phyloP scores from a whole-genome alignment of 2,797 vertebrate genomes.

The Lutjanus argentimaculatus region DNA sequence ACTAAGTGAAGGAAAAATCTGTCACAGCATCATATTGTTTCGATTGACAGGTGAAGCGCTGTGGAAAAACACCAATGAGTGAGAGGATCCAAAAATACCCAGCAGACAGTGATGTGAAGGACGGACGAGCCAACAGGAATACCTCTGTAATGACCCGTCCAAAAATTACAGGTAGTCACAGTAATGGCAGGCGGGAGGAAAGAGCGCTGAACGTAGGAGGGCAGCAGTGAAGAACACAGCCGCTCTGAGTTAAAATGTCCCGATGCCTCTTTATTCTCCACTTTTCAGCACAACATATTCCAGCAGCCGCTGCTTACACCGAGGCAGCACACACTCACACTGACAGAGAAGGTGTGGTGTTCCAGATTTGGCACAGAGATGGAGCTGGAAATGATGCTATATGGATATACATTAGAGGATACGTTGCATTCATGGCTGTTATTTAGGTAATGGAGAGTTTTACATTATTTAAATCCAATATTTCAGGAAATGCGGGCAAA shows the following conservation, averaged over 20 bases:
- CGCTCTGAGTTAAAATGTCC: conserved; percentile 7
- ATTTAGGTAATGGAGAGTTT: not conserved
- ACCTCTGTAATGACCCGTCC: conserved; percentile 27
- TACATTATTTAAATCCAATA: not conserved
- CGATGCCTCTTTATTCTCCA: conserved; percentile 33
- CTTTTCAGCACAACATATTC: conserved; percentile 40
- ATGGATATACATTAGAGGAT: not conserved
- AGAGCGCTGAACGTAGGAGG: conserved; percentile 15
- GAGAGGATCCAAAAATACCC: conserved; percentile 47
- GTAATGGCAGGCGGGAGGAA: conserved; percentile 36
- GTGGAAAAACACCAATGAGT: conserved; percentile 27
- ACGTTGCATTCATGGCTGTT: not conserved
- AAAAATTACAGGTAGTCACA: conserved; percentile 40
- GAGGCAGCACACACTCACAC: conserved; percentile 28
- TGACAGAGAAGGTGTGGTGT: conserved; percentile 5
- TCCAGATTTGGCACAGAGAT: conserved; percentile 21
- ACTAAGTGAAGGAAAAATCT: conserved; percentile 12
- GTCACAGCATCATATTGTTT: conserved; percentile 9
- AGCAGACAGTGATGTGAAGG: conserved; percentile 38
- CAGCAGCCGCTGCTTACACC: conserved; percentile 10
- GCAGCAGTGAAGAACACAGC: conserved; percentile 16
- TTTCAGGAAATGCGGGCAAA: not conserved
- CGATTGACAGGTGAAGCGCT: conserved; percentile 32
- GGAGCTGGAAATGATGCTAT: not conserved
- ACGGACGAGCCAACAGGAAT: conserved; percentile 31